Conservation (phyloP, 2,113 vertebrate species). For the Tor tambroides region DNA sequence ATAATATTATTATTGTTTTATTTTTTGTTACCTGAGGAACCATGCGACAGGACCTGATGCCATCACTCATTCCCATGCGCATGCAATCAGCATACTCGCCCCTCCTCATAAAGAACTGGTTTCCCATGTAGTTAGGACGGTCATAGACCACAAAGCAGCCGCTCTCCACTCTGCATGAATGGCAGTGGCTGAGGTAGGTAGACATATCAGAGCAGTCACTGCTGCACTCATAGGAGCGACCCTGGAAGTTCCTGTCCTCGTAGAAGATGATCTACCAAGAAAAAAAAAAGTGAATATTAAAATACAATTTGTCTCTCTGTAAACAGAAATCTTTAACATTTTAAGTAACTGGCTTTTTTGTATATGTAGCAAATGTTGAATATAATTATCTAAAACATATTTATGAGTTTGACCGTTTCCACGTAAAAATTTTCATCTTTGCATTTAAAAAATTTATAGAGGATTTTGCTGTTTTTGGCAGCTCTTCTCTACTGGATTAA, state of each 20-base stretch:
- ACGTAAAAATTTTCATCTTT: background rate
- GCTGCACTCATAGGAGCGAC: slow-evolving; percentile 58
- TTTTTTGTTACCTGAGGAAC: slow-evolving; percentile 57
- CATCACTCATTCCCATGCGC: slow-evolving; percentile 57
- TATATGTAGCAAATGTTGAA: background rate
- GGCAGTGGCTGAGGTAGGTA: slow-evolving; percentile 61
- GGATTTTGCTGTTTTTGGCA: background rate
- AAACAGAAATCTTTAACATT: background rate
- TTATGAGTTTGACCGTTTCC: background rate
- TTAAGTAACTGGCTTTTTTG: background rate
- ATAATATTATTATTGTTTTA: background rate
- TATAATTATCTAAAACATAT: background rate
- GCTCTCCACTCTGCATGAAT: slow-evolving; percentile 63
- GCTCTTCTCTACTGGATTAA: background rate
- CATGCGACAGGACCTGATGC: slow-evolving; percentile 60
- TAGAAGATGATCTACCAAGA: slow-evolving; percentile 66
- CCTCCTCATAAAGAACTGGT: slow-evolving; percentile 62
- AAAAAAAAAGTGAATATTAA: background rate
- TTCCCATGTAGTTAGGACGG: slow-evolving; percentile 62
- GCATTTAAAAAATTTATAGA: background rate
- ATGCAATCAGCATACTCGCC: slow-evolving; percentile 65
- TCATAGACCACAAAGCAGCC: slow-evolving; percentile 67
- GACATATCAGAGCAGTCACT: slow-evolving; percentile 66
- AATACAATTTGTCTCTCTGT: background rate
- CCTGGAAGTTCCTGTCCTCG: slow-evolving; percentile 63